These are phyloP conservation scores for human DNA, from an alignment of 2,113 vertebrate genomes.

Conservation along the genomic window GRCh38 chr12:129054001-129054500, in stretches of 20 bases:
- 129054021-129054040: rapidly evolving
- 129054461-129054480: background rate
- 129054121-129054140: background rate
- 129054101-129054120: rapidly evolving
- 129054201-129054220: background rate
- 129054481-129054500: background rate
- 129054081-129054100: too few relatives aligned
- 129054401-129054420: rapidly evolving
- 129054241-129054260: background rate
- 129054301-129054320: background rate
- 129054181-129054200: background rate
- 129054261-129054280: rapidly evolving
- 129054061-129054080: rapidly evolving
- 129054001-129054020: rapidly evolving
- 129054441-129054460: background rate
- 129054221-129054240: background rate
- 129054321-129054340: too few relatives aligned
- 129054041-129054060: too few relatives aligned
- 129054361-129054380: background rate
- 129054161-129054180: rapidly evolving
- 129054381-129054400: rapidly evolving
- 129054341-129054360: rapidly evolving
- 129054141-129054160: rapidly evolving
- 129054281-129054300: rapidly evolving
- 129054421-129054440: rapidly evolving